A percentile compares a stretch with the other conserved stretches of the same genome.
These are phyloP conservation scores for Agapetus fuscipes DNA, from an alignment of 2,888 invertebrate species.

Conservation along the genomic window DNA sequence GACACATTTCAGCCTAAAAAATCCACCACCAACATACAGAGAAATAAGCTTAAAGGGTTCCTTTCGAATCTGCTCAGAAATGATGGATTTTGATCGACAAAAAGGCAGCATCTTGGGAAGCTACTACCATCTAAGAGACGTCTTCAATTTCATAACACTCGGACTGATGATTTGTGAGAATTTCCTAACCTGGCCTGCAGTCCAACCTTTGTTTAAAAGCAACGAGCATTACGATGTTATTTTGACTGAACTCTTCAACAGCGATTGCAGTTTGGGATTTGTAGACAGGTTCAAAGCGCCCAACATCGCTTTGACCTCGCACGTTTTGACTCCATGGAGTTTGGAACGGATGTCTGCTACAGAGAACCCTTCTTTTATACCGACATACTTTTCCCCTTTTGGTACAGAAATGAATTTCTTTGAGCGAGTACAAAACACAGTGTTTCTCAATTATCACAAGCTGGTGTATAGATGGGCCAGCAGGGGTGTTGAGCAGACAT, in stretches of 20 bases:
- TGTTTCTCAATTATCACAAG: slow-evolving; percentile 3
- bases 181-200: slow-evolving; percentile 6
- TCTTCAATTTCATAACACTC: slow-evolving; percentile 2
- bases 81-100: slow-evolving; percentile 2
- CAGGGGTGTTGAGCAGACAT: slow-evolving; percentile 5
- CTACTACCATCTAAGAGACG: slow-evolving; percentile 6
- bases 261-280: slow-evolving; percentile 11
- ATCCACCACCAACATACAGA: slow-evolving; percentile 35
- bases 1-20: slow-evolving; percentile 46
- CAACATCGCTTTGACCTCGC: slow-evolving; percentile 30
- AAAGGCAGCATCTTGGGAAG: slow-evolving; percentile 1
- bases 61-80: background rate
- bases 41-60: slow-evolving; percentile 28
- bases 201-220: slow-evolving; percentile 4
- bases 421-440: slow-evolving; percentile 26
- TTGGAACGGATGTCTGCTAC: slow-evolving; percentile 28
- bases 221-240: slow-evolving; percentile 7
- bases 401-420: slow-evolving; percentile 26
- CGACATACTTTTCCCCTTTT: slow-evolving; percentile 26
- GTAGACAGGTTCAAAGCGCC: slow-evolving; percentile 22
- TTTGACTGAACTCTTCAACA: slow-evolving; percentile 8
- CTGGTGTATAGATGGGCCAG: slow-evolving; percentile 7
- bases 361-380: slow-evolving; percentile 31
- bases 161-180: background rate
- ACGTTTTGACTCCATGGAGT: slow-evolving; percentile 30